Conservation (phyloP, 2,888 invertebrate species). For the Drosophila greeni region DNA sequence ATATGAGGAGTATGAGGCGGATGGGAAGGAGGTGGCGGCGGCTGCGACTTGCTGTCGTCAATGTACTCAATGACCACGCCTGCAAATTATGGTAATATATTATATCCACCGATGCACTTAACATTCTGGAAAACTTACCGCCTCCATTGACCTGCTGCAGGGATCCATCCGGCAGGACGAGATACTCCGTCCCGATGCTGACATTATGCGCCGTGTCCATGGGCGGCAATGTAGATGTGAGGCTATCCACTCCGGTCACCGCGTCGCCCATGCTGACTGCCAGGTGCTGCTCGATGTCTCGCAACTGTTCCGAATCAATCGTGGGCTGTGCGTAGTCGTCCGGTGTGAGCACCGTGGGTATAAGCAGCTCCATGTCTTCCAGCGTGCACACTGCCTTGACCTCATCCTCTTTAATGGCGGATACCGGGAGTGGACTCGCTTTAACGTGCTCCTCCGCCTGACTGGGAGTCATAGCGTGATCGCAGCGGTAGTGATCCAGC, state of each 20-base stretch:
- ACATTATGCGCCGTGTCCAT: conserved; percentile 45
- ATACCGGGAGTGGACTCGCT: not conserved
- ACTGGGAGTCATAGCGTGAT: conserved; percentile 47
- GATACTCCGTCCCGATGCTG: conserved; percentile 69
- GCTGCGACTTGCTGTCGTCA: conserved; percentile 52
- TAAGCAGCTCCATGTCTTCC: conserved; percentile 64
- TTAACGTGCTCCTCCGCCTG: conserved; percentile 50
- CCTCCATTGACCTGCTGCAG: conserved; percentile 67
- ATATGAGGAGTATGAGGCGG: not conserved
- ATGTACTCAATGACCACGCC: conserved; percentile 75
- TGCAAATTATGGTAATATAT: conserved; percentile 13
- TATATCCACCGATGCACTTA: not conserved
- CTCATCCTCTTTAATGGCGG: conserved; percentile 6
- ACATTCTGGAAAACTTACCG: conserved; percentile 18
- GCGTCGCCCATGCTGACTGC: conserved; percentile 21
- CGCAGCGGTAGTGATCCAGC: conserved; percentile 61
- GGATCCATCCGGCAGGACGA: conserved; percentile 72
- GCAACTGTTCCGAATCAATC: conserved; percentile 48
- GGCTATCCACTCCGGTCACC: conserved; percentile 3
- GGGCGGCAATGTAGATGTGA: conserved; percentile 26
- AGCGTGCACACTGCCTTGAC: conserved; percentile 55
- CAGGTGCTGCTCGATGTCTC: conserved; percentile 57
- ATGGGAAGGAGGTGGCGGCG: not conserved
- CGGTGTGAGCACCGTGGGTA: conserved; percentile 62
- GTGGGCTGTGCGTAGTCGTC: conserved; percentile 55